Conservation (phyloP, 2,113 vertebrate species). For the Forbesichthys agassizii region DNA sequence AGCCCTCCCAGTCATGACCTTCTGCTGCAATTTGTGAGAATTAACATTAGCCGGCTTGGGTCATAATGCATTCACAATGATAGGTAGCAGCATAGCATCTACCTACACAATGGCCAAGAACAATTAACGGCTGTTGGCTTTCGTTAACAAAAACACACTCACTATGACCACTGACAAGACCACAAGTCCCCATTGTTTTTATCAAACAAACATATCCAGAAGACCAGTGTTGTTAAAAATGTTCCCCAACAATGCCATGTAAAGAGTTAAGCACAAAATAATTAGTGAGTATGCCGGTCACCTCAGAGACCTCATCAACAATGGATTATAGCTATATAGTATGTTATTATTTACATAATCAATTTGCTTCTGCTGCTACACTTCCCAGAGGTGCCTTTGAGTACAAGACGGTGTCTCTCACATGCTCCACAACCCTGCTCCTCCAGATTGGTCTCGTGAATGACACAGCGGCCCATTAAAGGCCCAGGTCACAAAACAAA, state of each 20-base stretch:
- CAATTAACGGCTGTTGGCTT: constrained; percentile 25
- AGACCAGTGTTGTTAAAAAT: background rate
- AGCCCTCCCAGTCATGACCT: constrained; percentile 1
- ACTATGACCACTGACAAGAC: constrained; percentile 17
- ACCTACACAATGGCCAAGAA: constrained; percentile 31
- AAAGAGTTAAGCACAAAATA: constrained; percentile 21
- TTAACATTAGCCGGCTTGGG: constrained; percentile 38
- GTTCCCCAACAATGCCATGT: background rate
- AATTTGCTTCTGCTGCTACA: constrained; percentile 43
- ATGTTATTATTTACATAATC: constrained; percentile 55
- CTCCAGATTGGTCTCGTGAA: constrained; percentile 19
- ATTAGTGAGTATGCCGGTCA: background rate
- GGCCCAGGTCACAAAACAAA: no score
- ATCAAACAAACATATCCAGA: constrained; percentile 6
- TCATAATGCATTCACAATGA: constrained; percentile 18
- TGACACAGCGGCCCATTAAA: constrained; percentile 5
- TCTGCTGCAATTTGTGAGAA: constrained; percentile 22
- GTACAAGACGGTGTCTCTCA: constrained; percentile 42
- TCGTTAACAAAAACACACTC: constrained; percentile 26
- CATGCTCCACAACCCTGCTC: constrained; percentile 1
- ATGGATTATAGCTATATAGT: constrained; percentile 30
- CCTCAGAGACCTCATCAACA: constrained; percentile 41
- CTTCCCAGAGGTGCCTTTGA: constrained; percentile 59
- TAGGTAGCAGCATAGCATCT: constrained; percentile 16
- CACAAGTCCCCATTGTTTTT: constrained; percentile 2